Base-by-base conservation (phyloP, 2,888 invertebrate species). In the Polymixis lichenea region DNA sequence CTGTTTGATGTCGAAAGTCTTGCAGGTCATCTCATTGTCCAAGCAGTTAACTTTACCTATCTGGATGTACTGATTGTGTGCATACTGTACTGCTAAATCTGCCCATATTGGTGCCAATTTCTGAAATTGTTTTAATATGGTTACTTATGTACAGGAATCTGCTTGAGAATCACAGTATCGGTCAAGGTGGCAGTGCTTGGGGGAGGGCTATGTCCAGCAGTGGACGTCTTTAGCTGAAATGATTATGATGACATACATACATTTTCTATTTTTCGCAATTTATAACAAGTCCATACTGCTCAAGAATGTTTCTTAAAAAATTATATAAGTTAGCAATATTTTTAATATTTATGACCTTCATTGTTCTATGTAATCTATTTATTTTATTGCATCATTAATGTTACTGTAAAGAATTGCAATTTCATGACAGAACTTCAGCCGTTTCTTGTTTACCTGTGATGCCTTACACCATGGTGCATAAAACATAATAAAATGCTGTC, bases 391-490 rank as follows among this genome's bases (percentile, higher is more conserved):
- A 0, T 22, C 11, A 60, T 55, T 69, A 15, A 61, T 68, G 28
- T 55, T 56, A 70, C 55, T 43, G 55, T 62, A 43, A 51, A 51
- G 1, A 77, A 77, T 70, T 70, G 46, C 13, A n/a, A 70, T 64
- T 77, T 51, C 28, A 56, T 32, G 51, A 25, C 51, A 64, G 7
- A n/a, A 58, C 25, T 64, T 38, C 9, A 51, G 28, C 43, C 43
- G 32, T 70, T 53, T 51, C 9, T 60, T 11, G 38, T 88, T 68
- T 95, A 98, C 98, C 97, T 98, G 98, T 89, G 99, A 99, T 89
- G 98, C 98, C 75, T 98, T 97, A 93, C 99, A 99, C 99, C 99
- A 99, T 0, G 99, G 99, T 0, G 98, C 98, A 95, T 98, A 99
- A 93, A 99, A 99, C 95, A 99, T 98, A 8, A 99, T 97, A 92